Evolutionary conservation across 1,140 invertebrate species (phyloP), one percentile per base, ranked within the genome.

Genomic region (Scylla paramamosain): DNA sequence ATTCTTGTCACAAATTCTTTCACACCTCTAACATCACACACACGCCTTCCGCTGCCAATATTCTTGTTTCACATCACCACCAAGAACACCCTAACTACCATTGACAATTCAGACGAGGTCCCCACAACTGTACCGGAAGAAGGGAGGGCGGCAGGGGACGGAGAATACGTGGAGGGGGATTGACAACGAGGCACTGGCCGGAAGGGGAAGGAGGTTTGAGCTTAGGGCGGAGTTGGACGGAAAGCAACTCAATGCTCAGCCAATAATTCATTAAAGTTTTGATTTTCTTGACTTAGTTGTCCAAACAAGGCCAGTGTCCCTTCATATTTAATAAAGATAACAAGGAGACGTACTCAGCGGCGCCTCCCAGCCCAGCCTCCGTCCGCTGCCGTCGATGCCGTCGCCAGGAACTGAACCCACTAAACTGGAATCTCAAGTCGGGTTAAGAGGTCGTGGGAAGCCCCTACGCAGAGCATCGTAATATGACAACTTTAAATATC

Each of bases 211-310:
- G 12, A 28, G 31, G 28, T 25, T 25, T 59, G 52, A 59, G 10
- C 52, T 59, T 14, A 8, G 52, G 10, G 0, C 16, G 10, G 52
- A 20, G 3, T 59, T 20, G 12, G 12, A 59, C 12, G 25, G 46
- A 29, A 16, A 4, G n/a, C 25, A 91, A 32, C 29, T 31, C n/a
- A 32, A 77, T 8, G 4, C 52, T 29, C 52, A 32, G 52, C 90
- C 16, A 91, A 31, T 29, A 32, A 16, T 46, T 91, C 90, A 91
- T 67, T 91, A 91, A 67, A n/a, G 32, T 67, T 25, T 16, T 77
- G 29, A 91, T 91, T 91, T 77, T 91, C 29, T 91, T 91, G 90
- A 91, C 59, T 32, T 77, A 91, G 59, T 91, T 91, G 59, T 77
- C 46, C 12, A 91, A 91, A 91, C 90, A 91, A 10, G 59, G 14